Percentiles rank a stretch among this genome's conserved stretches.
Evolutionary conservation across 2,113 vertebrate species (phyloP).

Genomic region (Lepisosteus osseus): DNA sequence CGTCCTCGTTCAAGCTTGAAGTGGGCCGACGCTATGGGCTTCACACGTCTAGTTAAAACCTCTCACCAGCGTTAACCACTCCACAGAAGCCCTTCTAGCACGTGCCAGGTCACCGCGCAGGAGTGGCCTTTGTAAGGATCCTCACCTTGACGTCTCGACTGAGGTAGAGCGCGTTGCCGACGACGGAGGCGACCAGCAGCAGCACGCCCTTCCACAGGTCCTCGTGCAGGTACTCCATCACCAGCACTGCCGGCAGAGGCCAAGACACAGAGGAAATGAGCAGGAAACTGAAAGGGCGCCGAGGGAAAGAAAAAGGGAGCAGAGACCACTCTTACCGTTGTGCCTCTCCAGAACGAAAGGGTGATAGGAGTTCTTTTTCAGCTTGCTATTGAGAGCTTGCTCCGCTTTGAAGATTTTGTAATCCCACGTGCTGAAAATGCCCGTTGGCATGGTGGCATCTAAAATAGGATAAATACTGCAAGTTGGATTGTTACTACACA

Average conservation of each 20-base stretch:
- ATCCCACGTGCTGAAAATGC: slow-evolving; percentile 14
- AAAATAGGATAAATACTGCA: neutral
- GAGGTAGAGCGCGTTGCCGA: slow-evolving; percentile 12
- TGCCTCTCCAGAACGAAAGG: neutral
- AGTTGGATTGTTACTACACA: no score
- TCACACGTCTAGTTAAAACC: no score
- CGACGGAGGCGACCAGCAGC: slow-evolving; percentile 11
- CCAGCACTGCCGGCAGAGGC: slow-evolving; percentile 7
- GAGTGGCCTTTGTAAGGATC: neutral
- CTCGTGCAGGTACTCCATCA: slow-evolving; percentile 11
- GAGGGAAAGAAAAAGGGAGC: no score
- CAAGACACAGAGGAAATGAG: neutral
- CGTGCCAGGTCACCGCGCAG: neutral
- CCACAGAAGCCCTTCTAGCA: no score
- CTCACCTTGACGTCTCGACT: neutral
- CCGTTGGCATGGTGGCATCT: slow-evolving; percentile 5
- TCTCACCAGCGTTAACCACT: no score
- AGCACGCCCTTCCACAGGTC: slow-evolving; percentile 11
- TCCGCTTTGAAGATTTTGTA: neutral
- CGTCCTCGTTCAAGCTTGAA: no score
- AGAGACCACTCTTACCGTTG: slow-evolving; percentile 3
- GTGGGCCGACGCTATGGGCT: no score
- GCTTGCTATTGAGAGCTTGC: neutral
- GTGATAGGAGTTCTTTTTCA: slow-evolving; percentile 9
- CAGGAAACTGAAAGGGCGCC: neutral